A percentile compares a stretch with the other conserved stretches of the same genome.
These are phyloP conservation scores for Buphagus erythrorhynchus DNA, from an alignment of 2,797 vertebrate species.

Conservation along the genomic window DNA sequence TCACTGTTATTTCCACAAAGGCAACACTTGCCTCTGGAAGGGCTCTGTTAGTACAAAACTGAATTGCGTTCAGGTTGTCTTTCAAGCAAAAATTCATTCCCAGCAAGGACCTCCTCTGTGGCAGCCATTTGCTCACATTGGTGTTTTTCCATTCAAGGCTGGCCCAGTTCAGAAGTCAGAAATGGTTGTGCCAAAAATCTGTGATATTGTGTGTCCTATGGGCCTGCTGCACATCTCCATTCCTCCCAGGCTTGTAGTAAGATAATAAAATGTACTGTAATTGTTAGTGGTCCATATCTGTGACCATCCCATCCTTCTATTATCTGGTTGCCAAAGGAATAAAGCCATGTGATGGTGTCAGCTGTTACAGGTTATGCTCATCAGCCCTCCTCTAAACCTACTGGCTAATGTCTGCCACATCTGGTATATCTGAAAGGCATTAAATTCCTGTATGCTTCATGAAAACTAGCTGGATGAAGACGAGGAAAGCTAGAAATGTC, in stretches of 20 bases:
- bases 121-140: background rate
- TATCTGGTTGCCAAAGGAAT: background rate
- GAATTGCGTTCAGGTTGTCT: slow-evolving; percentile 13
- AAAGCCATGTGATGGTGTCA: background rate
- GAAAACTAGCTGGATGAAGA: background rate
- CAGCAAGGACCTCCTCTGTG: background rate
- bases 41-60: background rate
- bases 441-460: background rate
- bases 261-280: background rate
- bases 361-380: background rate
- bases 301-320: background rate
- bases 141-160: background rate
- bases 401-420: background rate
- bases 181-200: background rate
- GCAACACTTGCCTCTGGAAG: slow-evolving; percentile 18
- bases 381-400: background rate
- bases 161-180: background rate
- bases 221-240: background rate
- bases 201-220: background rate
- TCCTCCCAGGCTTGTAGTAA: background rate
- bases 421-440: background rate
- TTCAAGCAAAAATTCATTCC: background rate
- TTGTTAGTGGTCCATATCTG: background rate
- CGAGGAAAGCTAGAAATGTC: background rate
- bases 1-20: slow-evolving; percentile 30